Evolutionary conservation across 2,888 invertebrate genomes (phyloP).

Genomic region (Agrochola circellaris): DNA sequence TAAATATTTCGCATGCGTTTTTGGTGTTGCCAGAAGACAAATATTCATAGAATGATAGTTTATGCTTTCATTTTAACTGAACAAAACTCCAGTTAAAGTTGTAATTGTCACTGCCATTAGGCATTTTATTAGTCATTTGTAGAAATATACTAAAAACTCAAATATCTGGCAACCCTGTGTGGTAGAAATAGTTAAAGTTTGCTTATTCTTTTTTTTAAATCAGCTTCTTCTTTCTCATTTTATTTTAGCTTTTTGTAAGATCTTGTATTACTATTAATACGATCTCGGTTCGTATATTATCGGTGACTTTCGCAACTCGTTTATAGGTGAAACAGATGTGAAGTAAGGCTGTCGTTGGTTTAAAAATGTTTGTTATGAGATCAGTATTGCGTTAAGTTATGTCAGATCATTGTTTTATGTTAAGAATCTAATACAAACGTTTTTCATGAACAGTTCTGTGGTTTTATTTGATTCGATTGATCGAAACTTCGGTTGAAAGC

Average conservation of each 20-base stretch:
- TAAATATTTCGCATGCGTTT: conserved; percentile 45
- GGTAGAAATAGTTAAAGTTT: conserved; percentile 65
- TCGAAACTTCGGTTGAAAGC: not conserved
- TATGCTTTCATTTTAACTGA: conserved; percentile 4
- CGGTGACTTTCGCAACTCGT: conserved; percentile 84
- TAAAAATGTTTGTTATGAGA: conserved; percentile 74
- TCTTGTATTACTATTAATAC: conserved; percentile 45
- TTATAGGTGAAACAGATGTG: conserved; percentile 90
- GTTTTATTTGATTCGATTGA: conserved; percentile 64
- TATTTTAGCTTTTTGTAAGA: conserved; percentile 33
- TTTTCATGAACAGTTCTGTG: conserved; percentile 66
- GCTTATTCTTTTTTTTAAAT: conserved; percentile 28
- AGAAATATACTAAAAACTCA: conserved; percentile 18
- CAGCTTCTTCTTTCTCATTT: conserved; percentile 19
- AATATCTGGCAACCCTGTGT: conserved; percentile 57
- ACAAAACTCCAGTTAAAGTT: not conserved
- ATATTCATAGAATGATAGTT: conserved; percentile 9
- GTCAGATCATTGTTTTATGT: conserved; percentile 73
- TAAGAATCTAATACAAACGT: conserved; percentile 74
- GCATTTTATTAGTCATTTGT: conserved; percentile 15
- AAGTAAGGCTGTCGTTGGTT: conserved; percentile 73
- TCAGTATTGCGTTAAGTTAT: conserved; percentile 85
- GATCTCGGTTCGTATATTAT: conserved; percentile 64
- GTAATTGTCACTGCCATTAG: conserved; percentile 13
- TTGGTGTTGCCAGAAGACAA: conserved; percentile 44